These are phyloP conservation scores for Prunella himalayana DNA, from an alignment of 2,113 vertebrate species.

Conservation along the genomic window DNA sequence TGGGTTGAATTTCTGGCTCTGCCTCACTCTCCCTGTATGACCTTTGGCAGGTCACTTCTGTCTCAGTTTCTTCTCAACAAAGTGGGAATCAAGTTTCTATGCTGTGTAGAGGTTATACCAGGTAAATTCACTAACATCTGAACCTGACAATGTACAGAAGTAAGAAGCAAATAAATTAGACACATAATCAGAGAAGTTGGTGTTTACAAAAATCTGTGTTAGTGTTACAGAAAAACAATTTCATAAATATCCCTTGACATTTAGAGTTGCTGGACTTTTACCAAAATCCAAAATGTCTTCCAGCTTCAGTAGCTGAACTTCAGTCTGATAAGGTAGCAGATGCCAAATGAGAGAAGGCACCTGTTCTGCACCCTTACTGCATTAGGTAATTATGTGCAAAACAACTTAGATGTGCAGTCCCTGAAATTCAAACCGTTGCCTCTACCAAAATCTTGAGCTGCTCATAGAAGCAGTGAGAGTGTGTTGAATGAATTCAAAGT, in stretches of 20 bases:
- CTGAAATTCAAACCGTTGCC: not conserved
- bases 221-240: not conserved
- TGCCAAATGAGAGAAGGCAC: not conserved
- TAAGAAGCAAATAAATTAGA: not conserved
- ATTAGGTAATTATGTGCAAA: not conserved
- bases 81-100: not conserved
- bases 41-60: not conserved
- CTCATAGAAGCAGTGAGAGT: not conserved
- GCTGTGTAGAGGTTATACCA: not conserved
- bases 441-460: not conserved
- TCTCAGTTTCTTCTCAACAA: slow-evolving; percentile 19
- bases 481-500: not conserved
- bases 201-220: not conserved
- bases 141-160: not conserved
- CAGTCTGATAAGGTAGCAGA: not conserved
- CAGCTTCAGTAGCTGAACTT: not conserved
- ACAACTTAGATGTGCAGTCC: not conserved
- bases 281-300: slow-evolving; percentile 9
- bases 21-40: not conserved
- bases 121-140: not conserved
- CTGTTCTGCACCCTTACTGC: not conserved
- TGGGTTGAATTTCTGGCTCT: not conserved
- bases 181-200: not conserved
- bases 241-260: not conserved
- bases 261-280: not conserved